Evolutionary conservation across 2,888 invertebrate genomes (phyloP).

Genomic region (Petrolisthes manimaculis): DNA sequence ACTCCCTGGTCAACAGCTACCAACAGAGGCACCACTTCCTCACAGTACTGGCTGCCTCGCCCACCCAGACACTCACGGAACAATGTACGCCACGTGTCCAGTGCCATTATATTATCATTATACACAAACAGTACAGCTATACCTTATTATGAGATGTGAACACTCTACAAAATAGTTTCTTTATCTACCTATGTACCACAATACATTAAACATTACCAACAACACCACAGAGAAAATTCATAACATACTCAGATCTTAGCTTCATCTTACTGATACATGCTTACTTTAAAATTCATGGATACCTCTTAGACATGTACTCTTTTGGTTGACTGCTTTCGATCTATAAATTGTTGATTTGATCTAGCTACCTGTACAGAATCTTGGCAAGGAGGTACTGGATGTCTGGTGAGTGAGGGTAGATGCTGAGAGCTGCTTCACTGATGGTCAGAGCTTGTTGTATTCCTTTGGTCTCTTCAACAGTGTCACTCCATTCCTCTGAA

Average conservation of each 20-base stretch:
- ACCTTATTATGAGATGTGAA: not conserved
- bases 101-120: slow-evolving; percentile 19
- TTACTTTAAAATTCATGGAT: too few species aligned
- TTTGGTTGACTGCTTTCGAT: too few species aligned
- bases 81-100: slow-evolving; percentile 54
- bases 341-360: too few species aligned
- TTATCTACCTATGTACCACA: not conserved
- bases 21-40: slow-evolving; percentile 55
- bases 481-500: slow-evolving; percentile 49
- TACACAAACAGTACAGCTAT: not conserved
- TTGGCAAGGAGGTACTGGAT: slow-evolving; percentile 47
- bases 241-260: too few species aligned
- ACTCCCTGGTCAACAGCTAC: slow-evolving; percentile 65
- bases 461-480: slow-evolving; percentile 46
- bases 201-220: not conserved
- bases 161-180: not conserved
- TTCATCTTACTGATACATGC: too few species aligned
- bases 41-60: slow-evolving; percentile 54
- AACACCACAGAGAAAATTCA: too few species aligned
- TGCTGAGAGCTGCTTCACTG: slow-evolving; percentile 44
- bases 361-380: slow-evolving; percentile 53
- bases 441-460: slow-evolving; percentile 35
- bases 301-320: too few species aligned
- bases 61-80: slow-evolving; percentile 55
- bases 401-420: slow-evolving; percentile 49